These are phyloP conservation scores for Hypomecis punctinalis DNA, from an alignment of 2,888 invertebrate genomes.

Conservation along the genomic window DNA sequence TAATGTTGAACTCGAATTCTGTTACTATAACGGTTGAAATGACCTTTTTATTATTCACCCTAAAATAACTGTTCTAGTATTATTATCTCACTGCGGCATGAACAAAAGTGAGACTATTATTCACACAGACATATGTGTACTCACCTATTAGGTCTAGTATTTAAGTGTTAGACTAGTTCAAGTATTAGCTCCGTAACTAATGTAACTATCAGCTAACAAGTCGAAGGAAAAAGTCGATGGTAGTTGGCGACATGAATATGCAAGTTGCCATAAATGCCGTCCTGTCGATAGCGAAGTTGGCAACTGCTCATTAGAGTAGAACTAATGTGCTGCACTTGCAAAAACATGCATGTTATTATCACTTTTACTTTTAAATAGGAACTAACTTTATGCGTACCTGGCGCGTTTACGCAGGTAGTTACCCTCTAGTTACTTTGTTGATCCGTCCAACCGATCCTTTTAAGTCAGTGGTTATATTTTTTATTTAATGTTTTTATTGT, in stretches of 20 bases:
- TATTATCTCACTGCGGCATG: not conserved
- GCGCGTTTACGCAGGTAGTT: conserved; percentile 1
- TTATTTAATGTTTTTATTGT: not conserved
- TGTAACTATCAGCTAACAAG: conserved; percentile 5
- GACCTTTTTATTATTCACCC: conserved; percentile 69
- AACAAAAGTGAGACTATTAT: not conserved
- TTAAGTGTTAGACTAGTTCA: not conserved
- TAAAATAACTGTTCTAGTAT: conserved; percentile 31
- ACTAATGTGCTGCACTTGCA: conserved; percentile 42
- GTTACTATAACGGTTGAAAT: conserved; percentile 48
- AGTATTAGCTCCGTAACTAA: not conserved
- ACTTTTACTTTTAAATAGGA: conserved; percentile 51
- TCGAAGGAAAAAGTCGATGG: conserved; percentile 22
- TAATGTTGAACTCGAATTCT: not conserved
- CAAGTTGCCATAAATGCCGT: conserved; percentile 37
- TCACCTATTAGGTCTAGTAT: not conserved
- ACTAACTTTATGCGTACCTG: conserved; percentile 22
- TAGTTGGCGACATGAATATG: conserved; percentile 43
- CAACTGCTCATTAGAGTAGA: conserved; percentile 50
- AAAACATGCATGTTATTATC: conserved; percentile 39
- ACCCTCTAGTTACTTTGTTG: not conserved
- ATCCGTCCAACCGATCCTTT: too few species aligned
- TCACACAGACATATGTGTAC: not conserved
- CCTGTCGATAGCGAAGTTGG: conserved; percentile 23
- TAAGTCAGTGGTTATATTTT: too few species aligned